Conservation (phyloP, 2,113 vertebrate species). For the Mustelus asterias region DNA sequence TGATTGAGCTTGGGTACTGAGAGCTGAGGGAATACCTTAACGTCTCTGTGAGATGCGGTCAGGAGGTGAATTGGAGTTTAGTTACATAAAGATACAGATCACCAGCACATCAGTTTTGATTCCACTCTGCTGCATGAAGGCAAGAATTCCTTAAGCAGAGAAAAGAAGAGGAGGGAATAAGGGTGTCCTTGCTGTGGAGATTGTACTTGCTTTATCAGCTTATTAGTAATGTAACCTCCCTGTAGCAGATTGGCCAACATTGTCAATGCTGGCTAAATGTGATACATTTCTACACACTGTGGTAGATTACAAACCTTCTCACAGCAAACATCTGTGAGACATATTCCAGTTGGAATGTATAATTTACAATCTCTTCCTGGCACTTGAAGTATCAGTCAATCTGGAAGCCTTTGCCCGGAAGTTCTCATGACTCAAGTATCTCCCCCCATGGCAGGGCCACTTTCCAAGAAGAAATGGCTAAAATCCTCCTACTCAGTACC, state of each 20-base stretch:
- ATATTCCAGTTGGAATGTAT: slow-evolving; percentile 12
- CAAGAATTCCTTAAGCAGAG: background rate
- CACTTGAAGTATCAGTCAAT: slow-evolving; percentile 29
- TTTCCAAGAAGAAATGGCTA: background rate
- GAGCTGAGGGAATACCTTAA: background rate
- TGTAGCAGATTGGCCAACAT: background rate
- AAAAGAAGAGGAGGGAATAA: background rate
- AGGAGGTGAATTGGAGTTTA: background rate
- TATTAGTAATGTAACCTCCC: background rate
- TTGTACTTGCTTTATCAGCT: background rate
- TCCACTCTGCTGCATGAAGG: background rate
- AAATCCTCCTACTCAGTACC: background rate
- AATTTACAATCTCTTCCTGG: slow-evolving; percentile 24
- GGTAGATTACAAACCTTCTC: background rate
- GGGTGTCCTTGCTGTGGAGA: background rate
- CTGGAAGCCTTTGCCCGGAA: background rate
- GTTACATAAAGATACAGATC: background rate
- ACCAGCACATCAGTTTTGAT: background rate
- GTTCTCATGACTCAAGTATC: slow-evolving; percentile 10
- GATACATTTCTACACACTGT: background rate
- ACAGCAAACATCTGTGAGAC: slow-evolving; percentile 13
- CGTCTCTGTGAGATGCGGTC: background rate
- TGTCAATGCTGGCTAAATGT: background rate
- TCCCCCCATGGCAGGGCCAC: background rate
- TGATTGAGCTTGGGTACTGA: background rate